Percentiles rank a stretch among this genome's conserved stretches.
Conservation (phyloP, 2,113 vertebrate genomes). For the Caracal caracal region DNA sequence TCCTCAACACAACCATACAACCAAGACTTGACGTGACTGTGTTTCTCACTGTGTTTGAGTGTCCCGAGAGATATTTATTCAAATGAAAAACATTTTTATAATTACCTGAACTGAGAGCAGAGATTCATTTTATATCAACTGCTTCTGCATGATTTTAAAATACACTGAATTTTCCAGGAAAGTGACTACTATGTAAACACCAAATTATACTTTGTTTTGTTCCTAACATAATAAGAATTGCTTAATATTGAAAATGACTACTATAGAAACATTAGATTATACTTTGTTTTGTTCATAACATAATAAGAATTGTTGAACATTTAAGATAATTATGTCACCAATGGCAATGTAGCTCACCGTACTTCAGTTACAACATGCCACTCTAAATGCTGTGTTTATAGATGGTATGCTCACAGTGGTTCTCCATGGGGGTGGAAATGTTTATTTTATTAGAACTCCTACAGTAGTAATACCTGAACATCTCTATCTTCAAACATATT, state of each 20-base stretch:
- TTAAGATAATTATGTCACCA: conserved; percentile 15
- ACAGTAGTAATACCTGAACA: neutral
- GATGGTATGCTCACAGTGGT: neutral
- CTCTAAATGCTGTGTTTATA: neutral
- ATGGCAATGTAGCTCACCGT: neutral
- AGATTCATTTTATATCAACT: neutral
- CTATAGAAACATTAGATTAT: neutral
- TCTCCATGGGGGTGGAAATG: neutral
- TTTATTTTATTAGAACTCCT: neutral
- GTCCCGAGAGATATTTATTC: neutral
- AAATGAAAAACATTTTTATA: neutral
- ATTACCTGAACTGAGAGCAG: neutral
- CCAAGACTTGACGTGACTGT: neutral
- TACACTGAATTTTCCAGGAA: neutral
- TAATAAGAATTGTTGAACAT: neutral
- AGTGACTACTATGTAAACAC: neutral
- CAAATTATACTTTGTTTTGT: neutral
- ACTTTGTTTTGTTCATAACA: neutral
- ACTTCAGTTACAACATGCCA: neutral
- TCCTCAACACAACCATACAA: neutral
- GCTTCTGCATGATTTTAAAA: neutral
- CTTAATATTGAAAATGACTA: neutral
- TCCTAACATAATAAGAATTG: neutral
- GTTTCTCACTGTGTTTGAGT: neutral
- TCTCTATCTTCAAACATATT: neutral